Percentiles rank a stretch among this genome's conserved stretches.
Conservation (phyloP, 2,888 invertebrate genomes). For the Tenodera sinensis region DNA sequence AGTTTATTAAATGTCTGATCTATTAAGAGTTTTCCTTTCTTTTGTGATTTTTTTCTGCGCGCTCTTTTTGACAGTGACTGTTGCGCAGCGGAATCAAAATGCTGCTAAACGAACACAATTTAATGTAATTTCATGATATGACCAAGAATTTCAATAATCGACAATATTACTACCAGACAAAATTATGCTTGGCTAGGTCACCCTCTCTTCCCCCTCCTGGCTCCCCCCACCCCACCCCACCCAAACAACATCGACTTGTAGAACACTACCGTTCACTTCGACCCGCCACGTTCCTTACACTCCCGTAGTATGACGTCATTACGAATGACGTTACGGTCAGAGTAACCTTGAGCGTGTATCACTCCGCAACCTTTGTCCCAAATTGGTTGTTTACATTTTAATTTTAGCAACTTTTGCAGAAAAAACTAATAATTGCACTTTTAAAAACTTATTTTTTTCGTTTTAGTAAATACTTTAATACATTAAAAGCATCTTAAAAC, state of each 20-base stretch:
- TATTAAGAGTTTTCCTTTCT: no score
- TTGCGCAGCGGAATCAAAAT: no score
- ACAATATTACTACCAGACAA: neutral
- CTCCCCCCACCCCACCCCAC: neutral
- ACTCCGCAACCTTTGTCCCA: constrained; percentile 34
- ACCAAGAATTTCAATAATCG: no score
- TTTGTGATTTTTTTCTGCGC: no score
- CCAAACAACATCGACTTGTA: neutral
- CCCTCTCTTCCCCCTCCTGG: neutral
- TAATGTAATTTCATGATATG: no score
- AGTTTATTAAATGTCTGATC: no score
- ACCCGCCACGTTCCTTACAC: constrained; percentile 27
- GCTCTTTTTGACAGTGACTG: no score
- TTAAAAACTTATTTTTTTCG: neutral
- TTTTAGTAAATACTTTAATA: neutral
- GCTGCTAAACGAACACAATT: no score
- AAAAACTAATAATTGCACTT: neutral
- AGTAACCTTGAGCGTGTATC: constrained; percentile 36
- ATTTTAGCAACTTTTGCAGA: neutral
- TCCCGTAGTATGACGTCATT: constrained; percentile 28
- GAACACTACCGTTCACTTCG: constrained; percentile 17
- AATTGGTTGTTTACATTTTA: constrained; percentile 32
- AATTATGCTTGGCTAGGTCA: neutral
- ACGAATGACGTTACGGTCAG: constrained; percentile 28
- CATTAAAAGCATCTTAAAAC: neutral